Evolutionary conservation across 2,888 invertebrate genomes (phyloP).

Genomic region (Perdita meconis): DNA sequence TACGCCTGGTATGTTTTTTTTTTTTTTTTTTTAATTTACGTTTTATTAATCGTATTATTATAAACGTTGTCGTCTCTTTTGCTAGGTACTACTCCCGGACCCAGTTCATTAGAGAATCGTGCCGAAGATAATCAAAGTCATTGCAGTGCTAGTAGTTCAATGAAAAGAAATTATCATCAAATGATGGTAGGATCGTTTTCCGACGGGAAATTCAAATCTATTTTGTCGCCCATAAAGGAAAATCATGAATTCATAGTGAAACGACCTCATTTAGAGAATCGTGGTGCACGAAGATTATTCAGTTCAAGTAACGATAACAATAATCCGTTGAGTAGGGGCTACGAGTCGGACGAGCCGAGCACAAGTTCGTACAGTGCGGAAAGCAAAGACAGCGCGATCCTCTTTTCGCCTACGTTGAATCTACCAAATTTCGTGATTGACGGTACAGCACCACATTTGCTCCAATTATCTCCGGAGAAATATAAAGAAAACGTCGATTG

Average conservation of each 20-base stretch:
- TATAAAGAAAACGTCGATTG: constrained; percentile 89
- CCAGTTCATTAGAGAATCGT: constrained; percentile 33
- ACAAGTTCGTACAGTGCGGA: constrained; percentile 69
- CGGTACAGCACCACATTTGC: constrained; percentile 91
- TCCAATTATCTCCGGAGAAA: constrained; percentile 89
- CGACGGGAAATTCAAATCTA: constrained; percentile 73
- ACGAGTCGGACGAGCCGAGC: constrained; percentile 75
- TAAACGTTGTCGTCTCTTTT: constrained; percentile 11
- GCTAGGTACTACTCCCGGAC: constrained; percentile 66
- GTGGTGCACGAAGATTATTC: constrained; percentile 85
- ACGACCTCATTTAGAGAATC: constrained; percentile 82
- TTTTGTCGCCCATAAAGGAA: constrained; percentile 81
- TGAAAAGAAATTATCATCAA: constrained; percentile 75
- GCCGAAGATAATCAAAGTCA: constrained; percentile 20
- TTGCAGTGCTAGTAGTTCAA: constrained; percentile 39
- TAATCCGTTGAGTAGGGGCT: constrained; percentile 48
- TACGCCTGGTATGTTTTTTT: constrained; percentile 63
- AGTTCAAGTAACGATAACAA: constrained; percentile 77
- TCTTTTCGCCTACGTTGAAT: constrained; percentile 88
- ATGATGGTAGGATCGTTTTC: constrained; percentile 70
- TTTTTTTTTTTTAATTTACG: not conserved
- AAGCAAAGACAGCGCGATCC: constrained; percentile 70
- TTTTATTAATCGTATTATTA: not conserved
- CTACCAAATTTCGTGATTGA: constrained; percentile 91
- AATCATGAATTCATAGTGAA: constrained; percentile 80